Base-by-base conservation (phyloP, 2,113 vertebrate genomes). In the Isurus oxyrinchus region DNA sequence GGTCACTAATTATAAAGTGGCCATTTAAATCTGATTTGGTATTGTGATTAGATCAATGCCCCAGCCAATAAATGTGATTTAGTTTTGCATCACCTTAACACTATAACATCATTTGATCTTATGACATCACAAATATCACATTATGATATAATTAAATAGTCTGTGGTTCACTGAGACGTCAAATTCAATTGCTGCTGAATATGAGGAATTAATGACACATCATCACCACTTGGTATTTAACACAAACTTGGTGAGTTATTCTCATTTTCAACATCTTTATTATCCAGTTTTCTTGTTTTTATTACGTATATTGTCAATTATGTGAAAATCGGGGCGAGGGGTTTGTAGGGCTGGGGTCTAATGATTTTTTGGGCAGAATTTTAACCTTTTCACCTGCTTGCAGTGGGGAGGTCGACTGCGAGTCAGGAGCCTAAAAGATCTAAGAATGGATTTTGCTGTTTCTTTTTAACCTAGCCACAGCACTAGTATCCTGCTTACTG, bases 101-200 rank as follows among this genome's bases (percentile, higher is more conserved):
- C 2, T 5, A 95, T 69, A 72, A 27, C 27, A 95, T 72, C 40
- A 53, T 95, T 49, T 53, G 63, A 72, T 35, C 66, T 95, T 72
- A 72, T 95, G 94, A 55, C 27, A 95, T 95, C 94, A 95, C 25
- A 95, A 95, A 35, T 72, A 95, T 95, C 67, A 95, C 44, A 72
- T 95, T 95, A 95, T 55, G 94, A 95, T 72, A 76, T 72, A 55
- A 55, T 72, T 95, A 95, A 95, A 95, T 95, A 55, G 44, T 72
- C 53, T 53, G 31, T 35, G 19, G 35, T 19, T 66, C 59, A 66
- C 35, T 66, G 61, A 35, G 14, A 44, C 31, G 44, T 53, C 49
- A 95, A 95, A 72, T 95, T 55, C 40, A 76, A 61, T 76, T 55
- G 66, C 94, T 95, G 13, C 44, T 72, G 94, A 72, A 25, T 49